Conservation (phyloP, 1,140 invertebrate species). For the Drosophila dunni region DNA sequence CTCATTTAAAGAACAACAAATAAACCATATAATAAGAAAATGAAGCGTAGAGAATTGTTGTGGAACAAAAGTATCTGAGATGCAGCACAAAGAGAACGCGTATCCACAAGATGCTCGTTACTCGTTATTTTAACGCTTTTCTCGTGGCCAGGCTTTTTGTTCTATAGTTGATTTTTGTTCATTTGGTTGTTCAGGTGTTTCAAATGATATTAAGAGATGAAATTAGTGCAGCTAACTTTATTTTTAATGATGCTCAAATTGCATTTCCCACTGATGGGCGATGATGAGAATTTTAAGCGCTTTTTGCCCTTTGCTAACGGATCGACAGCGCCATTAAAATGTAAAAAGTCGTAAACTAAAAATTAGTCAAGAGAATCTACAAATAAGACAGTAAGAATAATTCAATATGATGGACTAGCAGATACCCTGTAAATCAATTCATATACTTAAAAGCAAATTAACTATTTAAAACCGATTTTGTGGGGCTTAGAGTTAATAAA, state of each 20-base stretch:
- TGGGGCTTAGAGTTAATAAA: too few species aligned
- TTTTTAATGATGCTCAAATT: slow-evolving; percentile 75
- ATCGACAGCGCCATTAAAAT: slow-evolving; percentile 72
- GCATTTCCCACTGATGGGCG: slow-evolving; percentile 52
- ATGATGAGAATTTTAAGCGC: slow-evolving; percentile 47
- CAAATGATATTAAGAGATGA: slow-evolving; percentile 65
- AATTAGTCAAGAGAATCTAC: slow-evolving; percentile 58
- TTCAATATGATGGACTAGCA: not conserved
- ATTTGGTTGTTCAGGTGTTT: slow-evolving; percentile 61
- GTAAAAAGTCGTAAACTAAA: slow-evolving; percentile 77
- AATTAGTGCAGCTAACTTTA: slow-evolving; percentile 69
- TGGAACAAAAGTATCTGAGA: slow-evolving; percentile 36
- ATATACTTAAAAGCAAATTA: not conserved
- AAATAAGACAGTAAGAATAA: slow-evolving; percentile 9
- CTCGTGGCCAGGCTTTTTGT: slow-evolving; percentile 1
- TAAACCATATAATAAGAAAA: slow-evolving; percentile 50
- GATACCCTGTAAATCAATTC: slow-evolving; percentile 6
- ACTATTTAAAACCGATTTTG: too few species aligned
- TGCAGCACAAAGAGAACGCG: not conserved
- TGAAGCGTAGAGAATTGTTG: slow-evolving; percentile 64
- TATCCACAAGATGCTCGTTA: slow-evolving; percentile 30
- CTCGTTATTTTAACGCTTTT: slow-evolving; percentile 12
- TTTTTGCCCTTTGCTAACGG: slow-evolving; percentile 54
- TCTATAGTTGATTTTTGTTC: not conserved
- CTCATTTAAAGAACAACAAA: slow-evolving; percentile 57